Base-by-base conservation (phyloP, 2,797 vertebrate genomes). In the Thamnophis elegans region DNA sequence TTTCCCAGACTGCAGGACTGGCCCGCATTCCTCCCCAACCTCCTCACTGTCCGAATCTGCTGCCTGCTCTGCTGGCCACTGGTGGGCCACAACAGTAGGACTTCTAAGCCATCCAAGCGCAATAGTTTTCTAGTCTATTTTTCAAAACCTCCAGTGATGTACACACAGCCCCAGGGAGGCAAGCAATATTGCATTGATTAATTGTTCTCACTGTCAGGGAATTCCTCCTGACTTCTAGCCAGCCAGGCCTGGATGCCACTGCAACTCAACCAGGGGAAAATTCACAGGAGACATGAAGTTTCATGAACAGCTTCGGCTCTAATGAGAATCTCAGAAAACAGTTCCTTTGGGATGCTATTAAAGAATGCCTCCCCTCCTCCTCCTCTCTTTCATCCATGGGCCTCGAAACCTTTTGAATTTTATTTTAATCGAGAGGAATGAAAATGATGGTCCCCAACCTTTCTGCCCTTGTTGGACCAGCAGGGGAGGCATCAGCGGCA, bases 401-500 rank as follows among this genome's bases (percentile, higher is more conserved):
- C 18, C 47, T 60, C 0, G 32, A 73, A 55, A 51, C 62, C 18
- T 54, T 68, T 42, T 25, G 42, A 11, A 25, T 11, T 68, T 54
- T 89, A 51, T 68, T 68, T 53, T 11, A n/a, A 89, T 11, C 7
- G n/a, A 85, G 25, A 51, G 8, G 14, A 51, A 54, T 20, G 47
- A 22, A 20, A 89, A 51, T 25, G 5, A 14, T 7, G 5, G 26
- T 2, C 22, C 13, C 8, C 36, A 47, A 12, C 22, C 10, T 47
- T 5, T 32, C n/a, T 68, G n/a, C n/a, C n/a, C 32, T 28, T 14
- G 2, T 18, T 18, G 65, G 65, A 68, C n/a, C 13, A 2, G 60
- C 26, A n/a, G 11, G 11, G 26, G 60, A 65, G 60, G 62, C 12
- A 18, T 13, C 13, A 0, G n/a, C 1, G 0, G 5, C 2, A 2